A percentile compares a stretch with the other conserved stretches of the same genome.
These are phyloP conservation scores for Drosophila sulfurigaster DNA, from an alignment of 1,140 invertebrate genomes.

Conservation along the genomic window DNA sequence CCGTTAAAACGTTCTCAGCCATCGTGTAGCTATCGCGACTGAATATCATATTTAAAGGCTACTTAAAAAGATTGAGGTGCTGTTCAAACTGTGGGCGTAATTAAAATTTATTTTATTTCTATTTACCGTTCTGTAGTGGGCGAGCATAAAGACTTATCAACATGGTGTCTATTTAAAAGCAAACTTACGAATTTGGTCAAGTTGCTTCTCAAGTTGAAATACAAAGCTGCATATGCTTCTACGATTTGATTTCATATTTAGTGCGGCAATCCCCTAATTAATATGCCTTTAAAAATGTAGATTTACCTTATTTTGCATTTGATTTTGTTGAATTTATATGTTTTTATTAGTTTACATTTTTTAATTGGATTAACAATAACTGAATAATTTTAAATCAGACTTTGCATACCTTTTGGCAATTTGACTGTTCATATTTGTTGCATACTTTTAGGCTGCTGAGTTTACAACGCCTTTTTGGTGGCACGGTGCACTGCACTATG, in stretches of 20 bases:
- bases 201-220: neutral
- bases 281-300: neutral
- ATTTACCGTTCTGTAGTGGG: constrained; percentile 37
- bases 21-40: constrained; percentile 21
- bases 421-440: neutral
- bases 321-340: neutral
- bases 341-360: neutral
- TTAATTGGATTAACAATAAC: neutral
- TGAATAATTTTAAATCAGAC: neutral
- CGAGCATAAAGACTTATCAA: neutral
- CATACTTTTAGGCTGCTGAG: constrained; percentile 3
- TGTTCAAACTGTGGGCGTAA: constrained; percentile 35
- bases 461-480: neutral
- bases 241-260: neutral
- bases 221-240: neutral
- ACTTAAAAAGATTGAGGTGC: constrained; percentile 15
- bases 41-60: constrained; percentile 15
- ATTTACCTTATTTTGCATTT: neutral
- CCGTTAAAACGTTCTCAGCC: constrained; percentile 25
- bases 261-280: neutral
- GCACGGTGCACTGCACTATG: neutral
- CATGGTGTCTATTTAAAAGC: constrained; percentile 7
- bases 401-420: neutral
- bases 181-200: constrained; percentile 3
- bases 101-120: constrained; percentile 20